These are phyloP conservation scores for Megalonaias nervosa DNA, from an alignment of 1,140 invertebrate genomes.

Conservation along the genomic window DNA sequence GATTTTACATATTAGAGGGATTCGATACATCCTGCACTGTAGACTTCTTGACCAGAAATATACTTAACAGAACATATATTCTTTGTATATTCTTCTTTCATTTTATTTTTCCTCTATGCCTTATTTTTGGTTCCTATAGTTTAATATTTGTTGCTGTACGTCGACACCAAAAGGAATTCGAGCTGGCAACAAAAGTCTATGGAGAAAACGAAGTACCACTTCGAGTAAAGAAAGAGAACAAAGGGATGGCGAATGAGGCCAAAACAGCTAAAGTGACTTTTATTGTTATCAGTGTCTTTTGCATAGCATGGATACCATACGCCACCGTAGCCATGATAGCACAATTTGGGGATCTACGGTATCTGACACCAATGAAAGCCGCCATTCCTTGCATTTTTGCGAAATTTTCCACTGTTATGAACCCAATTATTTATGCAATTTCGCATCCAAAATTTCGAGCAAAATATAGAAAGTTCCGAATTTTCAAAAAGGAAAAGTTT, in stretches of 20 bases:
- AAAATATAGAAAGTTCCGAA: neutral
- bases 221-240: slow-evolving; percentile 1
- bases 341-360: neutral
- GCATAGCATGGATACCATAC: slow-evolving; percentile 11
- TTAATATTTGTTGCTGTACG: slow-evolving; percentile 11
- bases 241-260: slow-evolving; percentile 1
- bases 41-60: slow-evolving; percentile 8
- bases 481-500: too few species aligned
- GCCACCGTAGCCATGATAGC: slow-evolving; percentile 4
- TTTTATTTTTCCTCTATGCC: slow-evolving; percentile 3
- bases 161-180: neutral
- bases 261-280: slow-evolving; percentile 10
- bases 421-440: slow-evolving; percentile 12
- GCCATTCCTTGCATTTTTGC: slow-evolving; percentile 16
- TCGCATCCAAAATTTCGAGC: slow-evolving; percentile 15
- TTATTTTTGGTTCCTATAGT: neutral
- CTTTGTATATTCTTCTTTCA: slow-evolving; percentile 9
- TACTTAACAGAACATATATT: neutral
- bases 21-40: slow-evolving; percentile 18
- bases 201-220: slow-evolving; percentile 4
- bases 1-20: slow-evolving; percentile 15
- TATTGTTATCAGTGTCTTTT: slow-evolving; percentile 9
- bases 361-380: slow-evolving; percentile 1
- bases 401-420: slow-evolving; percentile 15
- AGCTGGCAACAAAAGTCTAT: slow-evolving; percentile 1